A percentile compares a stretch with the other conserved stretches of the same genome.
Evolutionary conservation across 2,888 invertebrate species (phyloP).

Genomic region (Pterobdella sp.): DNA sequence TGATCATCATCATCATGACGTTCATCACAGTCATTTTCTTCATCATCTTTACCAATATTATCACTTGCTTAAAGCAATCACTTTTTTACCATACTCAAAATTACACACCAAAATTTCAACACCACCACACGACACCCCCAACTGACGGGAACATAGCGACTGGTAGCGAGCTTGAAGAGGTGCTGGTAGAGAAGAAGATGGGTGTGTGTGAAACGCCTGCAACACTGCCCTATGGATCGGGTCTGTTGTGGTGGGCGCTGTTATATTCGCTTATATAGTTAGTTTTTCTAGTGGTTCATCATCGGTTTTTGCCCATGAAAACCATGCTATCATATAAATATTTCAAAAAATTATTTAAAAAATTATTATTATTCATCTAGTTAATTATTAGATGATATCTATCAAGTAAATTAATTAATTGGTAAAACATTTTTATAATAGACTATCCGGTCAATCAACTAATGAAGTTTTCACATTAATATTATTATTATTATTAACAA

Average conservation of each 20-base stretch:
- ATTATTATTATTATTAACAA: constrained; percentile 23
- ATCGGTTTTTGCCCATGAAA: too few relatives aligned
- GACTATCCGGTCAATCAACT: too few relatives aligned
- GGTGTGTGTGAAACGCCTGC: constrained; percentile 56
- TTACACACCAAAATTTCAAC: neutral
- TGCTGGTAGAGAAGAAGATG: constrained; percentile 60
- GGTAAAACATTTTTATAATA: too few relatives aligned
- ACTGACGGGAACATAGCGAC: constrained; percentile 62
- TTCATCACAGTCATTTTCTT: neutral
- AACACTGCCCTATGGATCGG: constrained; percentile 47
- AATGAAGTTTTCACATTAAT: constrained; percentile 1
- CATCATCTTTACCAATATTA: neutral
- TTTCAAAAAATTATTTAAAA: too few relatives aligned
- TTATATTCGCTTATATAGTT: neutral
- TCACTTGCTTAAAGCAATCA: neutral
- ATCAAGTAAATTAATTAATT: too few relatives aligned
- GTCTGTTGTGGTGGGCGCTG: constrained; percentile 33
- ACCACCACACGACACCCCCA: neutral
- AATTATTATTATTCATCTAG: too few relatives aligned
- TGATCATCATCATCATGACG: neutral
- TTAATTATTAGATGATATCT: too few relatives aligned
- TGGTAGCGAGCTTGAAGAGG: constrained; percentile 60
- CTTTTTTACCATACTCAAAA: neutral
- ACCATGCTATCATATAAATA: too few relatives aligned
- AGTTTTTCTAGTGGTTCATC: neutral